A percentile compares a stretch with the other conserved stretches of the same genome.
These are phyloP conservation scores for Sitophilus oryzae DNA, from an alignment of 1,140 invertebrate genomes.

Conservation along the genomic window DNA sequence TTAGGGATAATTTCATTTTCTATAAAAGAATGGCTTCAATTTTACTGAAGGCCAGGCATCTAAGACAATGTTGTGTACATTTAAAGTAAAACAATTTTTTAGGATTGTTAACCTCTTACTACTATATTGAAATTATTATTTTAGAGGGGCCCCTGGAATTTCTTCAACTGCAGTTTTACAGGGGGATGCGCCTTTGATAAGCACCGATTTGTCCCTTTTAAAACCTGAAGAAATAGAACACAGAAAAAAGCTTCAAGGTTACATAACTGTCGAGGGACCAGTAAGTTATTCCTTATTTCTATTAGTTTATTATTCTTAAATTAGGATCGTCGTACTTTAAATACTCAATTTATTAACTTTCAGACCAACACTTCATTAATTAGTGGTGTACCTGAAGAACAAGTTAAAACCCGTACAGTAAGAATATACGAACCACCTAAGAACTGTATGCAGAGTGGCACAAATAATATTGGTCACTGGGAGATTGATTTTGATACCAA, in stretches of 20 bases:
- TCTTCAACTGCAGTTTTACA: conserved; percentile 18
- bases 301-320: too few species aligned
- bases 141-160: conserved; percentile 8
- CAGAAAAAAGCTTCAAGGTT: conserved; percentile 49
- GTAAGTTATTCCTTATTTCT: too few species aligned
- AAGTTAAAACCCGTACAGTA: conserved; percentile 73
- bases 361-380: conserved; percentile 53
- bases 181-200: conserved; percentile 26
- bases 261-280: conserved; percentile 51
- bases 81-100: conserved; percentile 17
- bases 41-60: conserved; percentile 7
- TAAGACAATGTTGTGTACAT: conserved; percentile 14
- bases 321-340: conserved; percentile 1
- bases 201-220: conserved; percentile 46
- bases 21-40: conserved; percentile 14
- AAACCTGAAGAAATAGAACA: conserved; percentile 50
- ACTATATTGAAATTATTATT: not conserved
- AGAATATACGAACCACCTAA: conserved; percentile 88
- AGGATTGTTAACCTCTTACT: not conserved
- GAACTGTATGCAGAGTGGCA: conserved; percentile 97
- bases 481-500: conserved; percentile 93
- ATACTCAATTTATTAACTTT: conserved; percentile 29
- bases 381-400: conserved; percentile 83
- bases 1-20: not conserved
- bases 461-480: conserved; percentile 83